Evolutionary conservation across 37 sponge, comb jelly and placozoan genomes (phyloP).

Genomic region (Lycopodina hypogea): DNA sequence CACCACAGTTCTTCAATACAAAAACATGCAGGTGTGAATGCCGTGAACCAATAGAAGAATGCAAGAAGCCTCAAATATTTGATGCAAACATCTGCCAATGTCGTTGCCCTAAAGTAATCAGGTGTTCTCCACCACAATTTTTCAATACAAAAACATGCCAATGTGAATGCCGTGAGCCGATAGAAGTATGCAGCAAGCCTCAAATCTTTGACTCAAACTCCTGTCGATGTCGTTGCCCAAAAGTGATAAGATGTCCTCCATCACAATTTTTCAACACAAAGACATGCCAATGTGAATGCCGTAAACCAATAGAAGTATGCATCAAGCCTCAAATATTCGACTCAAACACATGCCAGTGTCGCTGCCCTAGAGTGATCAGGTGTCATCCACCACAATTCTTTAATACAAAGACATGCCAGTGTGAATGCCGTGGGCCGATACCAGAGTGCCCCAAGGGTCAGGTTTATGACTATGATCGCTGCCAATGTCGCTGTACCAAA

Average conservation of each 20-base stretch:
- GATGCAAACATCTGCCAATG: slow-evolving; percentile 10
- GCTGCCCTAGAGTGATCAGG: not conserved
- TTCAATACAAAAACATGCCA: slow-evolving; percentile 19
- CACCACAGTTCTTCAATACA: slow-evolving; percentile 15
- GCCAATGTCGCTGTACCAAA: slow-evolving; percentile 20
- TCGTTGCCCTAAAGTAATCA: not conserved
- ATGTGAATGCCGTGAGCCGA: no score
- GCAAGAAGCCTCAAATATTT: not conserved
- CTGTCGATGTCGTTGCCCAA: slow-evolving; percentile 17
- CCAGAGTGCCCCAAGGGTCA: not conserved
- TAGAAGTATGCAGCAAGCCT: no score
- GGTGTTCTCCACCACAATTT: not conserved
- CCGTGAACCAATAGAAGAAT: no score
- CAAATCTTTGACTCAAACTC: not conserved
- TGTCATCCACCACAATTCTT: slow-evolving; percentile 4
- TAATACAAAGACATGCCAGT: slow-evolving; percentile 29
- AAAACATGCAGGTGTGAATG: slow-evolving; percentile 47
- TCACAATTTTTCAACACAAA: no score
- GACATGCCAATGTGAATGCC: no score
- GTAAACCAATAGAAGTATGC: no score
- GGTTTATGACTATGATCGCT: slow-evolving; percentile 17
- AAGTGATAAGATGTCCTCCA: no score
- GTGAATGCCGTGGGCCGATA: slow-evolving; percentile 15
- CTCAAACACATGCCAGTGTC: slow-evolving; percentile 22
- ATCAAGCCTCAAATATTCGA: not conserved